phyloP scores from a whole-genome alignment of 2,113 vertebrate genomes.

The Poeciliopsis occidentalis region DNA sequence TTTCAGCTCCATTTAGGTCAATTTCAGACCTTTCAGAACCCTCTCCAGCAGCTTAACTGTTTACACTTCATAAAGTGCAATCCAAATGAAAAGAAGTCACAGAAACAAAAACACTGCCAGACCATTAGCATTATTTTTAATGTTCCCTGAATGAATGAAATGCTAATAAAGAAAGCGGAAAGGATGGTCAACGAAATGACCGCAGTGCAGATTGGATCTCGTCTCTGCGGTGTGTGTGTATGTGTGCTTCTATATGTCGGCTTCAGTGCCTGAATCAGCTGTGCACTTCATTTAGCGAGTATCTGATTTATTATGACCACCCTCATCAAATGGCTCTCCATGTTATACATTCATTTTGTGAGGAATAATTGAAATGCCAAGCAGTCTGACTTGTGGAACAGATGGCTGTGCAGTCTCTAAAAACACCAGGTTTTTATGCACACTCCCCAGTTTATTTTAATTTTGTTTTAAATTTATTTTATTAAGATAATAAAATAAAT shows the following conservation, averaged over 20 bases:
- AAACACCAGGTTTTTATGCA: neutral
- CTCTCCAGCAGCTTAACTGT: neutral
- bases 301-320: slow-evolving; percentile 62
- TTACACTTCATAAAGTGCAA: slow-evolving; percentile 12
- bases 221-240: slow-evolving; percentile 10
- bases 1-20: slow-evolving; percentile 3
- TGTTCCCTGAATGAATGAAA: slow-evolving; percentile 10
- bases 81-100: slow-evolving; percentile 3
- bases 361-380: slow-evolving; percentile 72
- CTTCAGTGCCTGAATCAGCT: slow-evolving; percentile 42
- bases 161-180: slow-evolving; percentile 2
- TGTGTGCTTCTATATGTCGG: no score
- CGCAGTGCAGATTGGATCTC: slow-evolving; percentile 18
- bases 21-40: slow-evolving; percentile 1
- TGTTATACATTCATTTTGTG: slow-evolving; percentile 56
- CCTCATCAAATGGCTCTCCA: slow-evolving; percentile 49
- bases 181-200: slow-evolving; percentile 16
- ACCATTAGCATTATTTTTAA: slow-evolving; percentile 1
- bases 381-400: slow-evolving; percentile 31
- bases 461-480: slow-evolving; percentile 3
- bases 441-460: slow-evolving; percentile 23
- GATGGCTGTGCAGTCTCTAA: slow-evolving; percentile 8
- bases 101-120: neutral
- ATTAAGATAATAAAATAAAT: no score
- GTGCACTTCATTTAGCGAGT: slow-evolving; percentile 48